Evolutionary conservation across 64 coral and sea anemone genomes (phyloP).

Genomic region (Trachythela sp.): DNA sequence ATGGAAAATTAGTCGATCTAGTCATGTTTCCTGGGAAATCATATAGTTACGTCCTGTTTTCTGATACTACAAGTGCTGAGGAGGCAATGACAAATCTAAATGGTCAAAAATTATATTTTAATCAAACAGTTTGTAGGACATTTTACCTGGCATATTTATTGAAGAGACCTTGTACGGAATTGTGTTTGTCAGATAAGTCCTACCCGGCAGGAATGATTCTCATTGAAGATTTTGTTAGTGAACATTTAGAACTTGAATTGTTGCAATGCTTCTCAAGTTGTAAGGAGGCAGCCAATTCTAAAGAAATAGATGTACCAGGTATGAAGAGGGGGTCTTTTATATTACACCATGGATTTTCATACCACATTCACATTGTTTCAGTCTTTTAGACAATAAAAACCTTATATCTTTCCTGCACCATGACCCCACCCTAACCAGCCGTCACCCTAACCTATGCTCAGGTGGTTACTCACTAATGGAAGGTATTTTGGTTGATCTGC

Average conservation of each 20-base stretch:
- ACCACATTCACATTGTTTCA: too few species aligned
- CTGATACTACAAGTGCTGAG: constrained; percentile 40
- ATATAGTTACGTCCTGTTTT: constrained; percentile 78
- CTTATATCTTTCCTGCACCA: too few species aligned
- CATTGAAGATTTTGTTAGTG: constrained; percentile 70
- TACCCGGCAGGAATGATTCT: constrained; percentile 67
- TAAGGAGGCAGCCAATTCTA: constrained; percentile 22
- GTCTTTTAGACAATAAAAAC: too few species aligned
- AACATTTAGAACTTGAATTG: constrained; percentile 61
- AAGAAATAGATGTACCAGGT: constrained; percentile 52
- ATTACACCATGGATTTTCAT: too few species aligned
- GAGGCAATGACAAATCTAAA: constrained; percentile 68
- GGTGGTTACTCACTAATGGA: too few species aligned
- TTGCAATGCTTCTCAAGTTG: constrained; percentile 52
- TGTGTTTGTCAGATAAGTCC: neutral
- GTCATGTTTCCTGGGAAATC: constrained; percentile 81
- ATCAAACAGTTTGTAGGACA: constrained; percentile 39
- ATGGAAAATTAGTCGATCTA: constrained; percentile 66
- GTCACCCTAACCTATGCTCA: too few species aligned
- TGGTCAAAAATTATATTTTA: constrained; percentile 52
- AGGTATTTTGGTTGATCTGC: too few species aligned
- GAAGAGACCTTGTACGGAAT: constrained; percentile 44
- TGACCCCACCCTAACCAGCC: too few species aligned
- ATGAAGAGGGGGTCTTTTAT: too few species aligned
- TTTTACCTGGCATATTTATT: constrained; percentile 74